Percentiles rank a stretch among this genome's conserved stretches.
phyloP scores from a whole-genome alignment of 2,888 invertebrate genomes.

The Orchesellides sinensis region DNA sequence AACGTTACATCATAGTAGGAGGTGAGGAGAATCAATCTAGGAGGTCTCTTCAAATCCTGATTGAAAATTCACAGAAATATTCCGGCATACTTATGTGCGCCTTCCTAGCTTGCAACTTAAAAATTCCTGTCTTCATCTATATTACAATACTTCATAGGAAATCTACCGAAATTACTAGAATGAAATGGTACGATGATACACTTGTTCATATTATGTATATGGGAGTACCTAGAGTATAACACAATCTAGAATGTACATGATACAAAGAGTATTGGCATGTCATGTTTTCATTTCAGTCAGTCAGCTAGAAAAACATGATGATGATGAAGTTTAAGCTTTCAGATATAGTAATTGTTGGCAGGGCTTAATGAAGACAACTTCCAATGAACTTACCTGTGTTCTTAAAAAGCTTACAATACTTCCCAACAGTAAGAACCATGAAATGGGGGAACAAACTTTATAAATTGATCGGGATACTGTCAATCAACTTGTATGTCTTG shows the following conservation, averaged over 20 bases:
- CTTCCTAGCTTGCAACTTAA: too few species aligned
- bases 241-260: conserved; percentile 4
- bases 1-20: conserved; percentile 61
- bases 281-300: conserved; percentile 39
- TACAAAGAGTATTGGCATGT: conserved; percentile 39
- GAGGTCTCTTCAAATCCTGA: conserved; percentile 55
- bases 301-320: conserved; percentile 22
- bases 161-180: neutral
- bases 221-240: too few species aligned
- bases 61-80: conserved; percentile 57
- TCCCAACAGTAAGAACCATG: neutral
- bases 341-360: conserved; percentile 24
- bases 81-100: conserved; percentile 14
- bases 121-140: neutral
- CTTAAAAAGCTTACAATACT: too few species aligned
- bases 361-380: conserved; percentile 54
- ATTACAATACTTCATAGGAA: neutral
- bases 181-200: neutral
- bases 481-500: neutral
- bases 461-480: conserved; percentile 26
- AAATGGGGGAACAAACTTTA: neutral
- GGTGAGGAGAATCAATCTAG: conserved; percentile 65
- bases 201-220: too few species aligned
- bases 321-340: conserved; percentile 44
- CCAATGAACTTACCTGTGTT: conserved; percentile 9